Evolutionary conservation across 2,888 invertebrate genomes (phyloP).

Genomic region (Lottia gigantea): DNA sequence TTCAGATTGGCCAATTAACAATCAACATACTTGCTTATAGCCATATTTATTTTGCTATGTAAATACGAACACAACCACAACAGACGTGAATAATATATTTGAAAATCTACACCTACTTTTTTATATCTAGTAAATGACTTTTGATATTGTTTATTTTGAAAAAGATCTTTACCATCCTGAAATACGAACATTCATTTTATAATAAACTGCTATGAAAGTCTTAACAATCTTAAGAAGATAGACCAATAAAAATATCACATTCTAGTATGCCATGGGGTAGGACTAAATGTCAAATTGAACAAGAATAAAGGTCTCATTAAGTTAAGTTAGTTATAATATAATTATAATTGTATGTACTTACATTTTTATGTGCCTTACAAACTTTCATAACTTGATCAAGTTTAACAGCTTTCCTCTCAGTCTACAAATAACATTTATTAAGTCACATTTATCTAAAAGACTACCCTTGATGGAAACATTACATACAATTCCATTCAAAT

Average conservation of each 20-base stretch:
- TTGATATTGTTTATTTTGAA: slow-evolving; percentile 13
- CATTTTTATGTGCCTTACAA: slow-evolving; percentile 75
- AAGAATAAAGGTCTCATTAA: no score
- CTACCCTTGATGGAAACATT: neutral
- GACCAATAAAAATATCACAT: no score
- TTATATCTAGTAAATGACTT: slow-evolving; percentile 13
- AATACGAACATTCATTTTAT: slow-evolving; percentile 1
- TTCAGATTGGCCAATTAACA: no score
- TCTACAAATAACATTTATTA: slow-evolving; percentile 27
- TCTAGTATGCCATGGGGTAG: no score
- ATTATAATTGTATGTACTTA: slow-evolving; percentile 69
- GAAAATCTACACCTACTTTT: neutral
- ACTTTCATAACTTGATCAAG: slow-evolving; percentile 75
- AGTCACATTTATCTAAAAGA: no score
- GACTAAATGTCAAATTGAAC: no score
- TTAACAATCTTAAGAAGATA: no score
- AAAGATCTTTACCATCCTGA: slow-evolving; percentile 25
- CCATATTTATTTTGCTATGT: no score
- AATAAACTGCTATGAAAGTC: no score
- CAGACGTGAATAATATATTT: neutral
- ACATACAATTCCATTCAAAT: neutral
- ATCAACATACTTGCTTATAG: no score
- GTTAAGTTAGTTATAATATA: no score
- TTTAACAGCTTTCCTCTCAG: slow-evolving; percentile 73
- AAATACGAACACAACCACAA: neutral